phyloP scores from a whole-genome alignment of 2,888 invertebrate species.

The Galerucella calmariensis region DNA sequence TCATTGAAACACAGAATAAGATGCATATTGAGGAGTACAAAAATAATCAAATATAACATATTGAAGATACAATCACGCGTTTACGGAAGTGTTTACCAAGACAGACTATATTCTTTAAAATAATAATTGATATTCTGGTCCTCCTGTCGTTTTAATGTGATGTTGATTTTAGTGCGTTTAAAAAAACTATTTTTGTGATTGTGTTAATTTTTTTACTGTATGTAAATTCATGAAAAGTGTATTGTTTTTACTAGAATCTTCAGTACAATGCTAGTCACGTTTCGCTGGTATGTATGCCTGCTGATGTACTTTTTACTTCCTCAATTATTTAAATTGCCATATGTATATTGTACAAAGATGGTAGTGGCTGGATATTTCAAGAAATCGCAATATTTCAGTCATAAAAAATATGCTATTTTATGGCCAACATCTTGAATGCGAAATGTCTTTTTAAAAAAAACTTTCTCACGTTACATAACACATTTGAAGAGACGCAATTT shows the following conservation, averaged over 20 bases:
- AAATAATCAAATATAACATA: no score
- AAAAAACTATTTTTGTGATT: background rate
- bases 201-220: background rate
- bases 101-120: background rate
- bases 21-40: no score
- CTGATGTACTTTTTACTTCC: background rate
- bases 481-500: no score
- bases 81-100: no score
- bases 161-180: background rate
- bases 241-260: constrained; percentile 3
- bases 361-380: no score
- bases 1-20: no score
- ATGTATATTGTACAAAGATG: background rate
- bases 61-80: no score
- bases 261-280: background rate
- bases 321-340: background rate
- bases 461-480: no score
- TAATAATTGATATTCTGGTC: background rate
- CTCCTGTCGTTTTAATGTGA: background rate
- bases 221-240: constrained; percentile 7
- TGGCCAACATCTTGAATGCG: no score
- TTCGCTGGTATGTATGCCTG: background rate
- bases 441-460: no score
- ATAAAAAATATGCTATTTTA: no score
- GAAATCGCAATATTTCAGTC: background rate